Evolutionary conservation across 2,113 vertebrate genomes (phyloP).

Genomic region (Cyanistes caeruleus): DNA sequence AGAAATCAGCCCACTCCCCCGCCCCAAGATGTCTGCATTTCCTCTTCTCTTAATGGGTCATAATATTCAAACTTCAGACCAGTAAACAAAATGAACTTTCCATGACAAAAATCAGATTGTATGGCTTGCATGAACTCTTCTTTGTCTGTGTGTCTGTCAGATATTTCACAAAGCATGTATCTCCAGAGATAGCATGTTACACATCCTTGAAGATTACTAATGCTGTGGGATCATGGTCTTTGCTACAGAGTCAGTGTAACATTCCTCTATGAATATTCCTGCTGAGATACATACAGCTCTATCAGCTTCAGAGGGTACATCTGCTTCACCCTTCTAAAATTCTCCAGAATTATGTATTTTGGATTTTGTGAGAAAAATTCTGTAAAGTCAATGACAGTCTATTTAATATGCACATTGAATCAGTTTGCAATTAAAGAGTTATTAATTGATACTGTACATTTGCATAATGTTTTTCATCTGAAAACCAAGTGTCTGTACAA

Average conservation of each 20-base stretch:
- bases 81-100: background rate
- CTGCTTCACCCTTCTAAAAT: background rate
- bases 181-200: background rate
- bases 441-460: background rate
- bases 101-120: background rate
- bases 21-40: background rate
- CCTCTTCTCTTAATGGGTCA: background rate
- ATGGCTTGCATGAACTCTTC: background rate
- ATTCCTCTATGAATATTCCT: background rate
- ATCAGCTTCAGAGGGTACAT: background rate
- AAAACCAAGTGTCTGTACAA: background rate
- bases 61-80: background rate
- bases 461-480: background rate
- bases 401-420: background rate
- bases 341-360: background rate
- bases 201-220: background rate
- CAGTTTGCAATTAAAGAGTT: background rate
- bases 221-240: background rate
- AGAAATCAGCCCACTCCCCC: background rate
- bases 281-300: background rate
- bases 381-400: background rate
- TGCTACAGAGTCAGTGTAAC: background rate
- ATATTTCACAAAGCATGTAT: background rate
- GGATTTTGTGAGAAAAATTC: background rate
- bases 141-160: background rate